Evolutionary conservation across 2,113 vertebrate genomes (phyloP).

Genomic region (Echinops telfairi): DNA sequence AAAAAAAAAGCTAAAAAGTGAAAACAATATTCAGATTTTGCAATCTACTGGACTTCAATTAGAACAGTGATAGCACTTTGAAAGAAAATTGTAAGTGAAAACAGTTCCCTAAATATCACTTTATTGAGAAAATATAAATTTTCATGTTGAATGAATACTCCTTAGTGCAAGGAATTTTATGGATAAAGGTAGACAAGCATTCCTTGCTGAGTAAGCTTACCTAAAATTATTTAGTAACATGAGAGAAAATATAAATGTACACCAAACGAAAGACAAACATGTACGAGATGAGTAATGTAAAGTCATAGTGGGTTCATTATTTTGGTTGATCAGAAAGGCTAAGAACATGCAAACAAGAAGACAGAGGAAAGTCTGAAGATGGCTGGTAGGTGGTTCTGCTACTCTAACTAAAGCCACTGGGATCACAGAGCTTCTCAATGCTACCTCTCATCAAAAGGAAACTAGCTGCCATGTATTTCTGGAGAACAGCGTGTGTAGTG

Average conservation of each 20-base stretch:
- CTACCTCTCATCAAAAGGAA: background rate
- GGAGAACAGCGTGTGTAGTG: background rate
- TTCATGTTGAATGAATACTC: background rate
- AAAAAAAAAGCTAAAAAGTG: background rate
- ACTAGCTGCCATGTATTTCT: background rate
- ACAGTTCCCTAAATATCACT: background rate
- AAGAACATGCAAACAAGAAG: background rate
- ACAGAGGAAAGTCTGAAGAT: background rate
- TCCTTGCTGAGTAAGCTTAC: background rate
- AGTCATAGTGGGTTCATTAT: background rate
- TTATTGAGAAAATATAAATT: background rate
- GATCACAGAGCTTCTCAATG: background rate
- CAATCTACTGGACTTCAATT: background rate
- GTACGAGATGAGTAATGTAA: background rate
- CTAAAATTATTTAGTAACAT: background rate
- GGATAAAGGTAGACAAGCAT: background rate
- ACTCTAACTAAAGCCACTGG: background rate
- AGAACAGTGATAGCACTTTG: background rate
- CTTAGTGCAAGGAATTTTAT: background rate
- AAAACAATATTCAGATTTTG: background rate
- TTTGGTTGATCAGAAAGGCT: background rate
- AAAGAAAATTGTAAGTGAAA: background rate
- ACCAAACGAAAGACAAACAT: background rate
- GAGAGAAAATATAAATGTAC: background rate
- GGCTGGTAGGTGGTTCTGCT: too few species aligned